Conservation (phyloP, 2,888 invertebrate species). For the Diloba caeruleocephala region DNA sequence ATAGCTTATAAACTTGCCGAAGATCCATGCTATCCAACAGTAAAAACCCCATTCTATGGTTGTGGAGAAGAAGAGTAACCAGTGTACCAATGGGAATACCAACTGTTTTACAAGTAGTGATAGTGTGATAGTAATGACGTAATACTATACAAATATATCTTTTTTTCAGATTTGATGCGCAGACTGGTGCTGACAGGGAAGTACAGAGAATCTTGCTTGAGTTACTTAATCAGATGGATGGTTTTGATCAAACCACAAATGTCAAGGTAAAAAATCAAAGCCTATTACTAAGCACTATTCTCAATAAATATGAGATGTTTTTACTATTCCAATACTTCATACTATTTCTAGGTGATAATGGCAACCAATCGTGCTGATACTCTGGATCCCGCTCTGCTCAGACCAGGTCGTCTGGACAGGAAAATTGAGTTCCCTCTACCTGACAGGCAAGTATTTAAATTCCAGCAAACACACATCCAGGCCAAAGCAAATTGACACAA, state of each 20-base stretch:
- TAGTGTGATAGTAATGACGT: too few species aligned
- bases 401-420: slow-evolving; percentile 98
- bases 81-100: too few species aligned
- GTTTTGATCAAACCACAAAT: slow-evolving; percentile 99
- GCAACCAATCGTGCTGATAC: slow-evolving; percentile 99
- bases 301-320: background rate
- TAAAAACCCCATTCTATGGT: too few species aligned
- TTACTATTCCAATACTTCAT: background rate
- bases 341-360: slow-evolving; percentile 91
- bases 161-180: slow-evolving; percentile 94
- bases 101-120: too few species aligned
- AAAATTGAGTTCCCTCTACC: slow-evolving; percentile 99
- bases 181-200: slow-evolving; percentile 99
- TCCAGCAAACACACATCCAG: too few species aligned
- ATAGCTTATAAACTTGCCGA: too few species aligned
- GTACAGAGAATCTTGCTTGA: slow-evolving; percentile 99
- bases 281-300: background rate
- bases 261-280: slow-evolving; percentile 96
- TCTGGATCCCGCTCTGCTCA: slow-evolving; percentile 98
- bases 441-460: slow-evolving; percentile 91
- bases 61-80: too few species aligned
- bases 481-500: too few species aligned
- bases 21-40: too few species aligned
- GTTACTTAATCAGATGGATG: slow-evolving; percentile 99
- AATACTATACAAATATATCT: too few species aligned